These are phyloP conservation scores for Phaonia tiefii DNA, from an alignment of 2,888 invertebrate genomes.

Conservation along the genomic window DNA sequence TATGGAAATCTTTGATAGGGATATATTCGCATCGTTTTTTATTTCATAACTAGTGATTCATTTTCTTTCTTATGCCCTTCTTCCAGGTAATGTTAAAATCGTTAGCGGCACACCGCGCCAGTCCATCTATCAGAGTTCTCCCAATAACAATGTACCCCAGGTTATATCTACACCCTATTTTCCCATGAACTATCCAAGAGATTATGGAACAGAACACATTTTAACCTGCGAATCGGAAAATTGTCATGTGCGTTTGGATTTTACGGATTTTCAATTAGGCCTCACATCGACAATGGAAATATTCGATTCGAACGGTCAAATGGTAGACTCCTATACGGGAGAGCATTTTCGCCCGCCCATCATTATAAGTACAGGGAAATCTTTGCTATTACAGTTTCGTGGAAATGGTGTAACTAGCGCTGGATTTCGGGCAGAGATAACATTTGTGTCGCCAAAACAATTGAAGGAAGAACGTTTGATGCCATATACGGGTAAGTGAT, in stretches of 20 bases:
- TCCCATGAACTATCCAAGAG: constrained; percentile 85
- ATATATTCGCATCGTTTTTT: no score
- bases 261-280: constrained; percentile 86
- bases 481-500: constrained; percentile 77
- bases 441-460: constrained; percentile 78
- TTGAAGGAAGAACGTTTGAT: constrained; percentile 76
- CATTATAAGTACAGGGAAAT: constrained; percentile 84
- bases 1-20: no score
- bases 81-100: constrained; percentile 83
- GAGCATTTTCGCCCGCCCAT: constrained; percentile 86
- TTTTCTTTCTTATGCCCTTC: background rate
- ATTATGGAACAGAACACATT: constrained; percentile 85
- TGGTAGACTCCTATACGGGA: constrained; percentile 85
- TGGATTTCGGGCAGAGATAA: constrained; percentile 85
- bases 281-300: constrained; percentile 86
- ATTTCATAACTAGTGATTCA: no score
- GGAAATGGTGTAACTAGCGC: constrained; percentile 86
- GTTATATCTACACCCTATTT: constrained; percentile 86
- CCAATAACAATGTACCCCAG: constrained; percentile 79
- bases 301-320: constrained; percentile 86
- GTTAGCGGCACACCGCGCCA: constrained; percentile 81
- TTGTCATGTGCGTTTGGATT: constrained; percentile 84
- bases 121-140: constrained; percentile 77
- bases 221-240: constrained; percentile 83
- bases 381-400: constrained; percentile 84